These are phyloP conservation scores for Aeoliscus strigatus DNA, from an alignment of 2,797 vertebrate species.

Conservation along the genomic window DNA sequence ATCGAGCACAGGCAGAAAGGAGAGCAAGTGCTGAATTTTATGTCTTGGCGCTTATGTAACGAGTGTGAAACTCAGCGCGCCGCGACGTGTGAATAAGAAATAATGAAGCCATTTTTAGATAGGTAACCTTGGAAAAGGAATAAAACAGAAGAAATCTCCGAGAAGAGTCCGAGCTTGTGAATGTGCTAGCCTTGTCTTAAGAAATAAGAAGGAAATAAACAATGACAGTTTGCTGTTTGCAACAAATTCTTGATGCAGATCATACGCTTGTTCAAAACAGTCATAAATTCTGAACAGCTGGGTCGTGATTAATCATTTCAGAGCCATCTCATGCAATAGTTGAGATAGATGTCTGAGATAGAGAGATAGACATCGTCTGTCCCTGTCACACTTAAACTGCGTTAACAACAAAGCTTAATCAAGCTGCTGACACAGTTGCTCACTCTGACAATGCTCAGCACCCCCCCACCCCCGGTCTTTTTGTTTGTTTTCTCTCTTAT, in stretches of 20 bases:
- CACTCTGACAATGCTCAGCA: constrained; percentile 36
- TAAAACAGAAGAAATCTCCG: constrained; percentile 7
- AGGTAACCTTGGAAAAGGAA: constrained; percentile 26
- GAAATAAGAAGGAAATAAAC: no score
- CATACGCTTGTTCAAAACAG: no score
- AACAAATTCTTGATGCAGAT: no score
- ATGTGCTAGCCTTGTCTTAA: no score
- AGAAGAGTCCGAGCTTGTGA: no score
- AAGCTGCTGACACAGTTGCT: constrained; percentile 42
- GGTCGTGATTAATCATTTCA: no score
- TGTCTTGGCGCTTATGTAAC: constrained; percentile 38
- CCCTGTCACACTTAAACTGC: constrained; percentile 39
- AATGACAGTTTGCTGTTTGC: no score
- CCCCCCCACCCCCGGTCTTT: no score
- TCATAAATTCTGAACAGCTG: no score
- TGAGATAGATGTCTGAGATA: no score
- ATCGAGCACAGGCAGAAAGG: constrained; percentile 24
- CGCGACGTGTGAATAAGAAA: constrained; percentile 40
- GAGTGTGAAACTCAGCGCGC: constrained; percentile 42
- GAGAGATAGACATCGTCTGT: no score
- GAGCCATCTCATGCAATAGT: no score
- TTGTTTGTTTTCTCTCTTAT: constrained; percentile 16
- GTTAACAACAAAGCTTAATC: constrained; percentile 53
- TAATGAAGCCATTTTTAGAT: constrained; percentile 57
- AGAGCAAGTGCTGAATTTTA: constrained; percentile 18